phyloP scores from a whole-genome alignment of 2,113 vertebrate genomes.

The Ctenodactylus gundi region DNA sequence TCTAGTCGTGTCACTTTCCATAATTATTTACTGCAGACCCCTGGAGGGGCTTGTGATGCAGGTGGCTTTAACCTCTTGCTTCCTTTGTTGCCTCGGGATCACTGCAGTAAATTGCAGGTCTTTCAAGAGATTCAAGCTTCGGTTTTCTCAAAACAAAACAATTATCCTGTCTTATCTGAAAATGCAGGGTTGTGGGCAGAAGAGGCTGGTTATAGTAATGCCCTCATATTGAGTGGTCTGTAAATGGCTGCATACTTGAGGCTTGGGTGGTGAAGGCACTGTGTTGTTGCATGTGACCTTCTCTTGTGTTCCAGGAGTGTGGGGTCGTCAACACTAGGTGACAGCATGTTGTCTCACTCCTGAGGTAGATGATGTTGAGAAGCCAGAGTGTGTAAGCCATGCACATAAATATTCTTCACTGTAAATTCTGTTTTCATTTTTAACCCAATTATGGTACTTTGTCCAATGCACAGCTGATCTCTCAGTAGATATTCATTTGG shows the following conservation, averaged over 20 bases:
- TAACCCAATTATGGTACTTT: constrained; percentile 76
- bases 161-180: constrained; percentile 76
- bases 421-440: constrained; percentile 77
- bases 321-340: constrained; percentile 57
- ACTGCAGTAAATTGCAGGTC: constrained; percentile 75
- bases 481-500: constrained; percentile 80
- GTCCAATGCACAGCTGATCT: constrained; percentile 77
- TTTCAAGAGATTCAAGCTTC: constrained; percentile 73
- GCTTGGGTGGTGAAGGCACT: constrained; percentile 64
- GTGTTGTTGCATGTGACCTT: constrained; percentile 51
- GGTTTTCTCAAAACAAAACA: constrained; percentile 76
- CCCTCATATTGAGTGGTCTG: constrained; percentile 81
- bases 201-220: constrained; percentile 79
- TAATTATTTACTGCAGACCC: constrained; percentile 72
- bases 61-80: constrained; percentile 56
- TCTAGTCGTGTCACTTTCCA: constrained; percentile 72
- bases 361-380: constrained; percentile 48
- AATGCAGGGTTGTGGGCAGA: constrained; percentile 71
- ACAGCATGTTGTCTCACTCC: constrained; percentile 62
- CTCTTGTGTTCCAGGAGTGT: constrained; percentile 59
- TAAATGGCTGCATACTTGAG: constrained; percentile 75
- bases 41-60: constrained; percentile 33
- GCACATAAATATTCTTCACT: constrained; percentile 77
- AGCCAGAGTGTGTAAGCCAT: constrained; percentile 76
- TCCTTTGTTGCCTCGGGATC: constrained; percentile 64